Conservation (phyloP, 1,140 invertebrate species). For the Magallana gigas region DNA sequence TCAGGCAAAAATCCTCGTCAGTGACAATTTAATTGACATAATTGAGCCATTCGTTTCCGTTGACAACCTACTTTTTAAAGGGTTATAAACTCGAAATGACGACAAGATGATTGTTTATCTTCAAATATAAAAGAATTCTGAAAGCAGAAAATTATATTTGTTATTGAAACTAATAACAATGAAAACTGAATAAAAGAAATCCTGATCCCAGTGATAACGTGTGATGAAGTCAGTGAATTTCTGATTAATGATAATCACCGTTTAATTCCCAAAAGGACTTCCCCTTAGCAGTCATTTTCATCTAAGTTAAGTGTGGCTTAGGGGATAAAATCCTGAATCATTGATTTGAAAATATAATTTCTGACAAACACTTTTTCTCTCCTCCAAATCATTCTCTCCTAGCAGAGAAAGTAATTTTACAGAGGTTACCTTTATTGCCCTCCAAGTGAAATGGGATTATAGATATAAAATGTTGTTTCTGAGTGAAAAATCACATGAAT, state of each 20-base stretch:
- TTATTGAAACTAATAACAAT: conserved; percentile 25
- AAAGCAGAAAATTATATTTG: conserved; percentile 34
- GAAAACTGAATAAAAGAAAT: conserved; percentile 26
- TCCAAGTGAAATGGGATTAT: not conserved
- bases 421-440: not conserved
- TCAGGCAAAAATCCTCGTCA: not conserved
- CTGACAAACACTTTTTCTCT: too few species aligned
- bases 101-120: conserved; percentile 30
- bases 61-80: conserved; percentile 12
- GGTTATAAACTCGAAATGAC: conserved; percentile 6
- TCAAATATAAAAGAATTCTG: conserved; percentile 31
- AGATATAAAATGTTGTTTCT: not conserved
- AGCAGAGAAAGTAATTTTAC: not conserved
- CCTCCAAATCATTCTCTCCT: too few species aligned
- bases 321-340: not conserved
- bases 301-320: not conserved
- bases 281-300: not conserved
- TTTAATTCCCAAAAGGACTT: not conserved
- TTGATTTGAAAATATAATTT: not conserved
- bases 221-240: conserved; percentile 3
- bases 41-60: conserved; percentile 9
- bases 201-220: conserved; percentile 9
- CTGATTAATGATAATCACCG: not conserved
- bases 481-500: too few species aligned
- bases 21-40: conserved; percentile 6